Evolutionary conservation across 2,797 vertebrate genomes (phyloP), one percentile per base, ranked within the genome.

Genomic region (Lagorchestes hirsutus): DNA sequence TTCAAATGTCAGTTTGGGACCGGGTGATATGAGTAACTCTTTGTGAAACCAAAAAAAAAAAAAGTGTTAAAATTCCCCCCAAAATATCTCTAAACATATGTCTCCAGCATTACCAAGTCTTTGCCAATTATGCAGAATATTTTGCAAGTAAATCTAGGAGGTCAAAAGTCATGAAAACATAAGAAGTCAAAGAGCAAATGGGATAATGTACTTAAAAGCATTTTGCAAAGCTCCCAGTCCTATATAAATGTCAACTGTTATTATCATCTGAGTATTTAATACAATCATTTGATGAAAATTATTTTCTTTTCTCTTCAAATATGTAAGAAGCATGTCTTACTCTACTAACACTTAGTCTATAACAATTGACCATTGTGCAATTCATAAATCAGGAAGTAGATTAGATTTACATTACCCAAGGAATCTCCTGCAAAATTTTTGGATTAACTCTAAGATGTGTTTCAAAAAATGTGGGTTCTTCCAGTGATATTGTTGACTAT

Each of bases 1-100:
- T 96, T 98, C 96, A 98, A 98, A 98, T 98, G 98, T 98, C 98
- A 98, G 93, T 96, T 98, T 98, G 94, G 82, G 93, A 95, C 0
- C 50, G 90, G 96, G 90, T 95, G 91, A 96, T 94, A 96, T 31
- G 54, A 96, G 91, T 95, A 96, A 95, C 91, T 94, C 55, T 95
- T 97, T 95, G 5, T 2, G 40, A 91, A 95, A 95, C 9, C 54
- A 52, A 16, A 92, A 93, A 34, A 16, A 92, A 93, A 92, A 22
- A 3, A 92, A 94, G 12, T 67, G 55, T 92, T 93, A 93, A 50
- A 57, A 93, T 0, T 93, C 0, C 56, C 52, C 52, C 52, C 50
- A 92, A 91, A n/a, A 91, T 40, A 54, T 58, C 14, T 40, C 96
- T 92, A 50, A 24, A 50, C 40, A 87, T 87, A 87, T 87, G 40